Conservation (phyloP, 2,113 vertebrate genomes). For the Mungos mungo region DNA sequence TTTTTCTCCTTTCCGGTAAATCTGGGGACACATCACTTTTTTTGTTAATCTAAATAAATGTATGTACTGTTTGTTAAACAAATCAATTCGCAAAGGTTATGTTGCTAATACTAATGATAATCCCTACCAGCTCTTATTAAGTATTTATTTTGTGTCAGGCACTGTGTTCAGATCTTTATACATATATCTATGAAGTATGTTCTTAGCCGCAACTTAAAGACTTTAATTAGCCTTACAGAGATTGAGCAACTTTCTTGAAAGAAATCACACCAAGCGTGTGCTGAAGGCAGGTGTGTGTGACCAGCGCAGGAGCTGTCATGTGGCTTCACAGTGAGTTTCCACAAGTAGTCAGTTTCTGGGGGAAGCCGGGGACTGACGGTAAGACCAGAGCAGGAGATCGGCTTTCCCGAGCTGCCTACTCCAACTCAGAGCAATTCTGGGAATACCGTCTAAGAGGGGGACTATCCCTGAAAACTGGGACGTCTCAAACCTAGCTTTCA, state of each 20-base stretch:
- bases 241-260: neutral
- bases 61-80: neutral
- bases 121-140: neutral
- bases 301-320: neutral
- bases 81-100: neutral
- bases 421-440: neutral
- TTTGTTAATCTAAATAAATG: constrained; percentile 18
- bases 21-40: neutral
- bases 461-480: neutral
- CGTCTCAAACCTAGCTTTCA: too few species aligned
- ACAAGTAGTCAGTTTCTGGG: fast-evolving
- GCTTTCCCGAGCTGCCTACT: neutral
- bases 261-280: neutral
- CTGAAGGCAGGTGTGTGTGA: neutral
- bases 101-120: neutral
- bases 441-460: neutral
- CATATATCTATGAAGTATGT: neutral
- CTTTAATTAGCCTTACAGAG: neutral
- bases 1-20: neutral
- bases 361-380: too few species aligned
- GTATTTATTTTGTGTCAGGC: neutral
- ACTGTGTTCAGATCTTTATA: neutral
- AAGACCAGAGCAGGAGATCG: neutral
- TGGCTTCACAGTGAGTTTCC: fast-evolving
- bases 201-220: neutral